phyloP scores from a whole-genome alignment of 2,888 invertebrate species.

The Eupithecia tripunctaria region DNA sequence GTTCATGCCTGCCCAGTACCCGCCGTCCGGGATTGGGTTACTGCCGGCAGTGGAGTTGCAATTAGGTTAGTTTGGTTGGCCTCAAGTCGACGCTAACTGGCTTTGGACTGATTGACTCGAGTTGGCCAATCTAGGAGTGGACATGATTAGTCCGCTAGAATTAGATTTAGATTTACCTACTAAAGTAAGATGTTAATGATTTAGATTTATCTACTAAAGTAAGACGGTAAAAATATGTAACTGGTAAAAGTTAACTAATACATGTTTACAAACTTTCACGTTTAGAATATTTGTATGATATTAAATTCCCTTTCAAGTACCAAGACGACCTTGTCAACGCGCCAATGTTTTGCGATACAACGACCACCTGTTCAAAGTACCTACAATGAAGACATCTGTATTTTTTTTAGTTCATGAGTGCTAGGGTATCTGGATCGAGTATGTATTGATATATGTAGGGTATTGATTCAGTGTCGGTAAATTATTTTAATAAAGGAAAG shows the following conservation, averaged over 20 bases:
- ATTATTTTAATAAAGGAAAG: not conserved
- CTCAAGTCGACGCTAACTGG: conserved; percentile 10
- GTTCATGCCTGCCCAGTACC: no score
- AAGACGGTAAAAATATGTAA: no score
- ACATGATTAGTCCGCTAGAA: not conserved
- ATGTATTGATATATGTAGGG: no score
- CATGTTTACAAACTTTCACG: no score
- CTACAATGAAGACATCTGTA: no score
- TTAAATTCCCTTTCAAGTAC: no score
- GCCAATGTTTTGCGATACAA: no score
- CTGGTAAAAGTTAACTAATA: no score
- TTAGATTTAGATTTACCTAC: not conserved
- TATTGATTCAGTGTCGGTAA: no score
- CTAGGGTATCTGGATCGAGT: not conserved
- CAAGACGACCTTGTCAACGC: no score
- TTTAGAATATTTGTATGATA: no score
- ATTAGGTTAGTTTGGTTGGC: conserved; percentile 11
- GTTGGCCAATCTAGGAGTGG: conserved; percentile 3
- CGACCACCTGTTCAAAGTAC: no score
- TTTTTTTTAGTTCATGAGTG: not conserved
- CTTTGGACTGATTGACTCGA: conserved; percentile 12
- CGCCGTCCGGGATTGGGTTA: not conserved
- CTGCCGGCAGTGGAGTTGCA: not conserved
- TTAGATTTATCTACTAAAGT: not conserved
- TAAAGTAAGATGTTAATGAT: not conserved